A percentile compares a stretch with the other conserved stretches of the same genome.
Evolutionary conservation across 2,113 vertebrate genomes (phyloP).

Genomic region (Chaetura pelagica): DNA sequence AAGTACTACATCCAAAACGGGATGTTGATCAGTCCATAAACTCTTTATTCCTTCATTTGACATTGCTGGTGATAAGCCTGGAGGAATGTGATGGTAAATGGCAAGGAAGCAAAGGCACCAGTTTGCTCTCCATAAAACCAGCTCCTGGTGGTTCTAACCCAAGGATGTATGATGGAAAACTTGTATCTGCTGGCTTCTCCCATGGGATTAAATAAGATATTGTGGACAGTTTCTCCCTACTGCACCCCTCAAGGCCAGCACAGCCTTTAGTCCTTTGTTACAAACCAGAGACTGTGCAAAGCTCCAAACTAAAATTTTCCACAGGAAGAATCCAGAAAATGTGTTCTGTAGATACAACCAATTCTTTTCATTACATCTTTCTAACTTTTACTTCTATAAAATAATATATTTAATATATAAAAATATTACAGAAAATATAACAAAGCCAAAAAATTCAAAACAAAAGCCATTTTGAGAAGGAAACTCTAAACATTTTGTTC

Average conservation of each 20-base stretch:
- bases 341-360: neutral
- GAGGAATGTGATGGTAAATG: neutral
- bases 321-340: slow-evolving; percentile 3
- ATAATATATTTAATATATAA: neutral
- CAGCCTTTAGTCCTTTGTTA: neutral
- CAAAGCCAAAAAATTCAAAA: slow-evolving; percentile 53
- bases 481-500: slow-evolving; percentile 62
- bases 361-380: slow-evolving; percentile 3
- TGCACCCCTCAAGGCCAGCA: neutral
- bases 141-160: neutral
- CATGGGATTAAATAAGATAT: rapidly evolving
- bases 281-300: neutral
- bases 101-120: neutral
- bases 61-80: rapidly evolving
- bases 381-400: neutral
- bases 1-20: rapidly evolving
- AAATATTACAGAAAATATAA: slow-evolving; percentile 22
- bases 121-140: neutral
- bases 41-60: neutral
- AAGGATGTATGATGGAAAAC: neutral
- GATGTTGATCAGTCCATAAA: neutral
- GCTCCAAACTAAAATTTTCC: slow-evolving; percentile 20
- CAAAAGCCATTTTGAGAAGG: slow-evolving; percentile 4
- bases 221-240: neutral
- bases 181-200: neutral